Conservation (phyloP, 2,888 invertebrate species). For the Druceiella hillmani region DNA sequence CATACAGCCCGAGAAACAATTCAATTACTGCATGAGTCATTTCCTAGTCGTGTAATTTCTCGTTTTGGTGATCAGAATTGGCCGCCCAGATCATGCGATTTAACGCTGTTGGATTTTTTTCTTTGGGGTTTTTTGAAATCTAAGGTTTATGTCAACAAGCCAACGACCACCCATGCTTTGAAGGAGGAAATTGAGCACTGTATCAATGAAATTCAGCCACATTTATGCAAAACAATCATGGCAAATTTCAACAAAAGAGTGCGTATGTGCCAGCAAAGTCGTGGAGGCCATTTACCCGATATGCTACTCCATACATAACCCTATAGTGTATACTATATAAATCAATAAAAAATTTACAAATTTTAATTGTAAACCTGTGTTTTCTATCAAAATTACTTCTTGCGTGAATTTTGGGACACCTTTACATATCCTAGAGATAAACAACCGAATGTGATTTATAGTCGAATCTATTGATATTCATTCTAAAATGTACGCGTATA, state of each 20-base stretch:
- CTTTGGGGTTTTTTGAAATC: neutral
- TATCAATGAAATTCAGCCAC: slow-evolving; percentile 1
- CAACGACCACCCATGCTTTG: neutral
- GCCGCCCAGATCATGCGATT: too few species aligned
- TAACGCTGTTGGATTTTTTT: too few species aligned
- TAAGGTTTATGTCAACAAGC: neutral
- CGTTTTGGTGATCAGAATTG: too few species aligned
- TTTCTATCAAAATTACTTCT: neutral
- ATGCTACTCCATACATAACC: too few species aligned
- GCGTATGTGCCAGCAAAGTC: too few species aligned
- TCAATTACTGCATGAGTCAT: too few species aligned
- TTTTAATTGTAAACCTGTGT: neutral
- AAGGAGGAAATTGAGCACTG: slow-evolving; percentile 1
- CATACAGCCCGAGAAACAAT: too few species aligned
- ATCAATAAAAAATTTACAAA: neutral
- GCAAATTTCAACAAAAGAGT: neutral
- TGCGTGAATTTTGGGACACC: neutral
- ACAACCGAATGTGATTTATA: too few species aligned
- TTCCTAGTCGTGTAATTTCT: too few species aligned
- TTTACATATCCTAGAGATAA: too few species aligned
- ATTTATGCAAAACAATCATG: neutral
- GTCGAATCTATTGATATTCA: too few species aligned
- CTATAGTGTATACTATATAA: neutral
- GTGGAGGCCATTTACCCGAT: slow-evolving; percentile 1
- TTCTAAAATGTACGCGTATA: too few species aligned